Base-by-base conservation (phyloP, 2,797 vertebrate species). In the Lagothrix lagotricha region DNA sequence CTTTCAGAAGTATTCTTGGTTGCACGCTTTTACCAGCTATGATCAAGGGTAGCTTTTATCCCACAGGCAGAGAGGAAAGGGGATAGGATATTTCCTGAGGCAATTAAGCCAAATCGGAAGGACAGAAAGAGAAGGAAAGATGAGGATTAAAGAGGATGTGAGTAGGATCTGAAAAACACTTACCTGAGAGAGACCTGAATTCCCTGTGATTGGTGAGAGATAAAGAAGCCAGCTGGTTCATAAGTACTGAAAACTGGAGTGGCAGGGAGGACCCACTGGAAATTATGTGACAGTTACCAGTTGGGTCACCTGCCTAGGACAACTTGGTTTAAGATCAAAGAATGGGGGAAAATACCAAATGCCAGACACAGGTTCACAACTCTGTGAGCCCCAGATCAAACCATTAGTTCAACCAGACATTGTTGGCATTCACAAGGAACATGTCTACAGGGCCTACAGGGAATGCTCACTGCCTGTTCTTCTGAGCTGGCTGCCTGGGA, bases 261-360 rank as follows among this genome's bases (percentile, higher is more conserved):
- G 67, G 33, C 36, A 83, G 70, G 44, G 24, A 83, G 28, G 52
- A 76, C 24, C 64, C 7, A 28, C 1, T 20, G 61, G 75, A 30
- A 24, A 88, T 72, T n/a, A 67, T 0, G 1, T 61, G 33, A 70
- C 90, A 80, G 30, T 54, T 70, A 83, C 50, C 61, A 80, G 24
- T 1, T 93, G 79, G 39, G 36, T 73, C 85, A 90, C 36, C 54
- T 83, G 52, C 50, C 50, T n/a, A 67, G 41, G 67, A 93, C 82
- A 88, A 72, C 46, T 77, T 61, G 46, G 52, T 81, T 97, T 83
- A 89, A 94, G n/a, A 83, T 22, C 64, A 92, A 86, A 85, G 46
- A 36, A 84, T 64, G 7, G 12, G 9, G n/a, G 20, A 83, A 94
- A 92, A 44, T 33, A 52, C 5, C 86, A 95, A 95, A 54, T 15